phyloP scores from a whole-genome alignment of 2,113 vertebrate species.

The Electrona antarctica region DNA sequence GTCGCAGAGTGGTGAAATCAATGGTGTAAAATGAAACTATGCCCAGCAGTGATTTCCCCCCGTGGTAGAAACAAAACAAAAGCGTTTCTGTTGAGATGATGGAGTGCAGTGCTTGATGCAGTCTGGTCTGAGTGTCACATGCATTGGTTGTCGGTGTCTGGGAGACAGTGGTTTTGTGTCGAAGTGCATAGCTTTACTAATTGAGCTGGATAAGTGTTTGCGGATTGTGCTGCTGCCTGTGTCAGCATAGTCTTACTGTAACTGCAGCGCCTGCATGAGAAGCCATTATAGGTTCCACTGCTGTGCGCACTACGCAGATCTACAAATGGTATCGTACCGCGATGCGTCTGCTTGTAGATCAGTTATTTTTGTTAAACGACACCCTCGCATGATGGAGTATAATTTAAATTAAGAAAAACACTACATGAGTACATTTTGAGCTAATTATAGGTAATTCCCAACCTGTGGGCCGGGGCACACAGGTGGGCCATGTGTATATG shows the following conservation, averaged over 20 bases:
- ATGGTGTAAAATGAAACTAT: too few species aligned
- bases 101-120: background rate
- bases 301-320: background rate
- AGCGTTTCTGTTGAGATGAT: background rate
- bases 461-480: too few species aligned
- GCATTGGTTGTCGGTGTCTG: slow-evolving; percentile 41
- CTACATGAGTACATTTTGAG: too few species aligned
- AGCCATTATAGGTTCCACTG: slow-evolving; percentile 2
- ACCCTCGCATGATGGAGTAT: too few species aligned
- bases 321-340: too few species aligned
- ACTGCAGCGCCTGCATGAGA: slow-evolving; percentile 35
- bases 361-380: too few species aligned
- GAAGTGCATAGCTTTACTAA: slow-evolving; percentile 43
- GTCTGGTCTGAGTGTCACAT: slow-evolving; percentile 13
- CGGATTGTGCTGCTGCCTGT: slow-evolving; percentile 38
- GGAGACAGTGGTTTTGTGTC: slow-evolving; percentile 53
- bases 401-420: too few species aligned
- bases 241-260: slow-evolving; percentile 56
- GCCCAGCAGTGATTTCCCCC: background rate
- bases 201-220: slow-evolving; percentile 46
- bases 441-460: too few species aligned
- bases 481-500: too few species aligned
- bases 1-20: too few species aligned
- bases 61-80: background rate
- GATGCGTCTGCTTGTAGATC: too few species aligned